Evolutionary conservation across 2,888 invertebrate genomes (phyloP).

Genomic region (Liopterus haemorrhoidalis): DNA sequence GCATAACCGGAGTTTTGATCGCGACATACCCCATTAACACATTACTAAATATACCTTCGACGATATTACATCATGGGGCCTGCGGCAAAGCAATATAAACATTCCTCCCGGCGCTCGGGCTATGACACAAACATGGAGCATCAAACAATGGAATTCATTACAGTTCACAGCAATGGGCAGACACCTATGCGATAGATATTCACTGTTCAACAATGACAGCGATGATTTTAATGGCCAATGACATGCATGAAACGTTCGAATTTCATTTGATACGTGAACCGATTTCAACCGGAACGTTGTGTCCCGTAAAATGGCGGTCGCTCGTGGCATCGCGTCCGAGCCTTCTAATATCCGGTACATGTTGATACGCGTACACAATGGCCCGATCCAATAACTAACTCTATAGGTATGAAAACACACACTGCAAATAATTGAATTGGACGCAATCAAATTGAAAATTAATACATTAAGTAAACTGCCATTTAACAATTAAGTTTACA

Average conservation of each 20-base stretch:
- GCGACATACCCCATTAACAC: constrained; percentile 47
- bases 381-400: too few relatives aligned
- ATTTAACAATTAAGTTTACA: too few relatives aligned
- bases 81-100: constrained; percentile 40
- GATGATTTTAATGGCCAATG: constrained; percentile 46
- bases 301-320: constrained; percentile 25
- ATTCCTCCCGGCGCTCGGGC: constrained; percentile 36
- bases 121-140: constrained; percentile 4
- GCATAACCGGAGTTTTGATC: constrained; percentile 47
- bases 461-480: too few relatives aligned
- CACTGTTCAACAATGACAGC: constrained; percentile 41
- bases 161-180: constrained; percentile 27
- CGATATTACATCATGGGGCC: constrained; percentile 41
- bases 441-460: too few relatives aligned
- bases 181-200: constrained; percentile 36
- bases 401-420: too few relatives aligned
- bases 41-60: constrained; percentile 45
- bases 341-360: constrained; percentile 19
- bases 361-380: too few relatives aligned
- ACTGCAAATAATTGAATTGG: too few relatives aligned
- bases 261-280: constrained; percentile 42
- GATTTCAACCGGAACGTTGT: not conserved
- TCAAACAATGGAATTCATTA: too few relatives aligned
- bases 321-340: constrained; percentile 27
- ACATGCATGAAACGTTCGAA: constrained; percentile 42